Percentiles rank a stretch among this genome's conserved stretches.
These are phyloP conservation scores for Nesogale talazaci DNA, from an alignment of 2,113 vertebrate genomes.

Conservation along the genomic window DNA sequence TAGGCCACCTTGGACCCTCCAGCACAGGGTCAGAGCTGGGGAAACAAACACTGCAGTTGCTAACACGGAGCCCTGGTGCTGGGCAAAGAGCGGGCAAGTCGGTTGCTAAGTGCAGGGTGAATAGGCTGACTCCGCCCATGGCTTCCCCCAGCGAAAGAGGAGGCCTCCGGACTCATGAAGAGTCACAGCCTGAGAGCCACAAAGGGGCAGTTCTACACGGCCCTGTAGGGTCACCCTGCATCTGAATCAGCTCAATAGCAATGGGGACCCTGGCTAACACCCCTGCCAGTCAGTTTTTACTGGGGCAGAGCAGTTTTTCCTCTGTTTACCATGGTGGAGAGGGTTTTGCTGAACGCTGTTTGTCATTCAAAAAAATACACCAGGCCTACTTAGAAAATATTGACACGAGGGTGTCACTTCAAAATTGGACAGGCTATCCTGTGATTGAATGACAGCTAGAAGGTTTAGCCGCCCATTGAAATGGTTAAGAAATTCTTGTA, in stretches of 20 bases:
- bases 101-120: too few species aligned
- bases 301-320: neutral
- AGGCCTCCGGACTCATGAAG: too few species aligned
- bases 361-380: conserved; percentile 65
- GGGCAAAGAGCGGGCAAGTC: too few species aligned
- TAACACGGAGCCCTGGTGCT: too few species aligned
- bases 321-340: neutral
- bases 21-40: too few species aligned
- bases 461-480: conserved; percentile 56
- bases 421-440: conserved; percentile 37
- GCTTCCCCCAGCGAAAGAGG: too few species aligned
- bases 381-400: conserved; percentile 59
- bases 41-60: too few species aligned
- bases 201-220: too few species aligned
- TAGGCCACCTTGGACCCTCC: neutral
- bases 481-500: neutral
- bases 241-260: too few species aligned
- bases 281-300: neutral
- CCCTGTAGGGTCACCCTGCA: too few species aligned
- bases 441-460: neutral
- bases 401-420: conserved; percentile 51
- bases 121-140: too few species aligned
- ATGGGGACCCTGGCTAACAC: neutral
- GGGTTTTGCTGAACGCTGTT: neutral
- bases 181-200: too few species aligned